Evolutionary conservation across 2,797 vertebrate genomes (phyloP), one percentile per base, ranked within the genome.

Genomic region (Cyprinella venusta): DNA sequence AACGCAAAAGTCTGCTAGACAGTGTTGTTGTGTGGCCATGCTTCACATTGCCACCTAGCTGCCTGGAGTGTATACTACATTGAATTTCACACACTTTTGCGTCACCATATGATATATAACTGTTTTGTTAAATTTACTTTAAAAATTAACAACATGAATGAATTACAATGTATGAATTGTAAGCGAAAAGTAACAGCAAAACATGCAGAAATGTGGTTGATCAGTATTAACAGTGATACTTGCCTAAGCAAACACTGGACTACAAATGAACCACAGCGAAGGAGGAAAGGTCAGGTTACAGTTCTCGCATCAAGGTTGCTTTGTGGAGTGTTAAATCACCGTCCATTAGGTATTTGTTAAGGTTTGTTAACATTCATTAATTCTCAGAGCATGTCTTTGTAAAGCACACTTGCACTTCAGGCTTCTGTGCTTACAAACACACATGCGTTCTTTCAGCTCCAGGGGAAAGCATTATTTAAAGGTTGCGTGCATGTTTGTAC

Each of bases 361-460:
- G 26, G 56, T 63, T 81, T 21, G 18, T 72, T 81, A 50, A 72
- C 56, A 72, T 72, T 81, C 38, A 74, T 74, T 65, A 50, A 54
- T 52, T 81, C 30, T 64, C 30, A 65, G 30, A 52, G 45, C 70
- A 54, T 74, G 38, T 81, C 13, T 63, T 33, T 63, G 56, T 48
- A 72, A 70, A 71, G 52, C 24, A 63, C 40, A 19, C 61, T 64
- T 65, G 61, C 59, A 65, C 76, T 59, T 36, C 59, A 33, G 33
- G 76, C 40, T 5, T 78, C 56, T 30, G 15, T 5, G 1, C 21
- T 61, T 21, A n/a, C 33, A 63, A 45, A 19, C 48, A 42, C 5
- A 13, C 4, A 5, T 26, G 56, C 8, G 18, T 61, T 42, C 8
- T 36, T n/a, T 61, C 16, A 42, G 56, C 21, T 76, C 56, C 75